Base-by-base conservation (phyloP, 2,113 vertebrate species). In the Craseonycteris thonglongyai region DNA sequence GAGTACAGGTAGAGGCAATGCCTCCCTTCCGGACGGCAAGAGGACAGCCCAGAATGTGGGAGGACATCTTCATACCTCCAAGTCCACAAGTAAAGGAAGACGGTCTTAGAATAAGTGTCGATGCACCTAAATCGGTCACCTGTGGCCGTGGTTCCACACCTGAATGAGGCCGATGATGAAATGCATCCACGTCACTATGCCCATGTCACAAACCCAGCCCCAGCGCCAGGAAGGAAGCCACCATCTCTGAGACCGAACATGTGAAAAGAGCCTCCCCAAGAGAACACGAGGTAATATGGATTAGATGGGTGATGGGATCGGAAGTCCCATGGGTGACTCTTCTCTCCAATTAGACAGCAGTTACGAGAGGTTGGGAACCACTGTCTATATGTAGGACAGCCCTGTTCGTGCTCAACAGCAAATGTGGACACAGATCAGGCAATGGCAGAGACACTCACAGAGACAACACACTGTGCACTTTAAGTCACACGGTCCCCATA, bases 111-210 rank as follows among this genome's bases (percentile, higher is more conserved):
- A 74, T 51, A 24, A 35, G 0, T 35, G n/a, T 63, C 19, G 6
- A 6, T 14, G 49, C 7, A 40, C 13, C 26, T 54, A 18, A 88
- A 15, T 54, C n/a, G 5, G 21, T 30, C 35, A 24, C 14, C 10
- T 40, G 28, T 12, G 0, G 5, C 38, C 58, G 54, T 0, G 2
- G 3, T 21, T 10, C 40, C 71, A 12, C 11, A 42, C 9, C 6
- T 35, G 14, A 93, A 66, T 40, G 5, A 61, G 7, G 47, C n/a
- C 47, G 45, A 74, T 3, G 49, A 7, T 33, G 65, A 91, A 74
- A 56, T 18, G 33, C 2, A 5, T 65, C 86, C 47, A 47, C 63
- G 7, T 66, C 11, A 22, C 30, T 71, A 51, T 5, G 45, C 0
- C 33, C 49, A 24, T 0, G 0, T 47, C 12, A 59, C 13, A 76